phyloP scores from a whole-genome alignment of 2,113 vertebrate genomes.

The Brachyhypopomus occidentalis region DNA sequence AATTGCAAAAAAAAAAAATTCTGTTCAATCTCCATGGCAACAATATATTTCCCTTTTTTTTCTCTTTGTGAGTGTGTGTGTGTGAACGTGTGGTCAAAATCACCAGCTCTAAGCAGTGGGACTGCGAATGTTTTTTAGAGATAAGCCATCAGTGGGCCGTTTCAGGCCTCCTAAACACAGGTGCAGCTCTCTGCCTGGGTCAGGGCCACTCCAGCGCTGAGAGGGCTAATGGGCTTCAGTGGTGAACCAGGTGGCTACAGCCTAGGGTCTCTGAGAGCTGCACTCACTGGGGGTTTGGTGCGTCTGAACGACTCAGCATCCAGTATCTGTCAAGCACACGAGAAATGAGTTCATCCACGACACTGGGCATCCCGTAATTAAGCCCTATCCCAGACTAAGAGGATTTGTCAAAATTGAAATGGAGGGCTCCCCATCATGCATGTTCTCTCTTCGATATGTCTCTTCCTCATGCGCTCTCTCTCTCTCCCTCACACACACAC shows the following conservation, averaged over 20 bases:
- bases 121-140: constrained; percentile 13
- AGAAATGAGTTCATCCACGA: constrained; percentile 57
- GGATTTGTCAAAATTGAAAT: constrained; percentile 77
- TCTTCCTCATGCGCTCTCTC: background rate
- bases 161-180: constrained; percentile 19
- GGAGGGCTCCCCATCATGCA: constrained; percentile 51
- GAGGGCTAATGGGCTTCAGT: constrained; percentile 38
- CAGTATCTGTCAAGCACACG: constrained; percentile 58
- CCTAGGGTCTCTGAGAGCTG: constrained; percentile 22
- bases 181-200: constrained; percentile 26
- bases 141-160: constrained; percentile 32
- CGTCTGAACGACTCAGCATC: constrained; percentile 18
- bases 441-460: constrained; percentile 10
- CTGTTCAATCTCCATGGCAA: background rate
- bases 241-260: constrained; percentile 31
- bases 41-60: too few species aligned
- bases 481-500: background rate
- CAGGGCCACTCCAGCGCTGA: constrained; percentile 19
- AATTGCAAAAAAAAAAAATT: background rate
- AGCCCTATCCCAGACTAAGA: constrained; percentile 73
- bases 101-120: background rate
- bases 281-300: background rate
- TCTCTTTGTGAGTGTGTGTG: background rate
- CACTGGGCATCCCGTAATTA: constrained; percentile 70
- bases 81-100: background rate